A percentile compares a stretch with the other conserved stretches of the same genome.
Evolutionary conservation across 2,797 vertebrate species (phyloP).

Genomic region (Ataeniobius toweri): DNA sequence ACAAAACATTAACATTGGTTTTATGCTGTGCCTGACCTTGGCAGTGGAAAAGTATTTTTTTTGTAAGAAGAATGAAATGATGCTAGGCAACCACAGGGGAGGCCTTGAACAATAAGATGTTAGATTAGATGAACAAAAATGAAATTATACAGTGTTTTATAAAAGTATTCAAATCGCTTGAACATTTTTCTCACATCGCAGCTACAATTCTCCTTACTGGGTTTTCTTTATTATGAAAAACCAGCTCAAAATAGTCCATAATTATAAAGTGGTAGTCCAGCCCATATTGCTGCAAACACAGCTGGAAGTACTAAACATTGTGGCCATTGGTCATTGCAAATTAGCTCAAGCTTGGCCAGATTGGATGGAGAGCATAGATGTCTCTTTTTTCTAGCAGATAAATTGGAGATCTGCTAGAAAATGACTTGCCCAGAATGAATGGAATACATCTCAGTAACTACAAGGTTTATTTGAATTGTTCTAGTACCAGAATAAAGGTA

Average conservation of each 20-base stretch:
- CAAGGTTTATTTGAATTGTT: too few relatives aligned
- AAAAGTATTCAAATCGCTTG: neutral
- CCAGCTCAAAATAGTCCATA: neutral
- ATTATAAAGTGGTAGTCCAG: neutral
- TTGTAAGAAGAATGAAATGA: neutral
- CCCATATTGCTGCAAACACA: neutral
- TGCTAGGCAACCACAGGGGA: too few relatives aligned
- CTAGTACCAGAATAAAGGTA: too few relatives aligned
- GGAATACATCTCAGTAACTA: too few relatives aligned
- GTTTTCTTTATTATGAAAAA: neutral
- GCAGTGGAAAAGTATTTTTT: neutral
- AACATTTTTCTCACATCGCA: neutral
- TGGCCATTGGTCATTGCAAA: neutral
- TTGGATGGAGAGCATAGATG: too few relatives aligned
- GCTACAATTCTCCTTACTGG: neutral
- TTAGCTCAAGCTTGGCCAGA: neutral
- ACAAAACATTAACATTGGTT: conserved; percentile 2
- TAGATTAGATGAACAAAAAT: neutral
- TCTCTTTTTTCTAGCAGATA: too few relatives aligned
- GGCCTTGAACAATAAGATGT: too few relatives aligned
- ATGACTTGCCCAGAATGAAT: too few relatives aligned
- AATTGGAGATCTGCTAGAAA: too few relatives aligned
- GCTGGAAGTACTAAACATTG: neutral
- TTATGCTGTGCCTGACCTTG: neutral
- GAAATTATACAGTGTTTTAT: neutral